A percentile compares a stretch with the other conserved stretches of the same genome.
Evolutionary conservation across 2,797 vertebrate species (phyloP).

Genomic region (Poecilia velifera): DNA sequence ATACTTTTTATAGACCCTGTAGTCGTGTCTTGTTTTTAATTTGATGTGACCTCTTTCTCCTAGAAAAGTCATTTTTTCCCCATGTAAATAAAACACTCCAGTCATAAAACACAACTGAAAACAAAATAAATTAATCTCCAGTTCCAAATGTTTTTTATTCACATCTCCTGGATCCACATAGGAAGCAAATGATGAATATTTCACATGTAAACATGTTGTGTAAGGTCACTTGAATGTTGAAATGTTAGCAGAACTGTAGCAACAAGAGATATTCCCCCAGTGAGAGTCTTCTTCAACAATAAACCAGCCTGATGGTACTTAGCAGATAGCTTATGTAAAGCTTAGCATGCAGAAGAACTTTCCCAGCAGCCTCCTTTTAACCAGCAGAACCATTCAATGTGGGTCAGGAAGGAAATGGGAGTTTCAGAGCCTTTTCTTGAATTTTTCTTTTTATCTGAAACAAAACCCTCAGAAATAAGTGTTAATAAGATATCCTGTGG

Average conservation of each 20-base stretch:
- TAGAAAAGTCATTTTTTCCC: neutral
- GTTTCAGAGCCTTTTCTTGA: neutral
- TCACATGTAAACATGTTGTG: slow-evolving; percentile 58
- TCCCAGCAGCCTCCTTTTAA: slow-evolving; percentile 54
- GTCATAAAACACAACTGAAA: neutral
- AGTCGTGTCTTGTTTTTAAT: neutral
- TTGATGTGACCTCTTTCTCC: neutral
- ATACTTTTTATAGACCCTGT: neutral
- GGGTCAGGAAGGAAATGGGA: slow-evolving; percentile 9
- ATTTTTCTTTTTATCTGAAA: neutral
- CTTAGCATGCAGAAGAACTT: slow-evolving; percentile 52
- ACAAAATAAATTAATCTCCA: neutral
- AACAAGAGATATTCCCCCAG: slow-evolving; percentile 31
- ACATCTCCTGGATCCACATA: slow-evolving; percentile 40
- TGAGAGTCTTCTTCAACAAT: slow-evolving; percentile 23
- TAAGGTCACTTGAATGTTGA: slow-evolving; percentile 67
- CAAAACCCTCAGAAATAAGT: neutral
- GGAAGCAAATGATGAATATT: slow-evolving; percentile 49
- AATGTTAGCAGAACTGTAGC: slow-evolving; percentile 33
- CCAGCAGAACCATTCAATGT: neutral
- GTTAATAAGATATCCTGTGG: neutral
- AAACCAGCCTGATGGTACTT: slow-evolving; percentile 17
- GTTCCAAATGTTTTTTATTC: slow-evolving; percentile 60
- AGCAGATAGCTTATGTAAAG: slow-evolving; percentile 30
- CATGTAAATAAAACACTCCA: neutral